Percentiles rank a stretch among this genome's conserved stretches.
Evolutionary conservation across 2,113 vertebrate species (phyloP).

Genomic region (Atlantisia rogersi): DNA sequence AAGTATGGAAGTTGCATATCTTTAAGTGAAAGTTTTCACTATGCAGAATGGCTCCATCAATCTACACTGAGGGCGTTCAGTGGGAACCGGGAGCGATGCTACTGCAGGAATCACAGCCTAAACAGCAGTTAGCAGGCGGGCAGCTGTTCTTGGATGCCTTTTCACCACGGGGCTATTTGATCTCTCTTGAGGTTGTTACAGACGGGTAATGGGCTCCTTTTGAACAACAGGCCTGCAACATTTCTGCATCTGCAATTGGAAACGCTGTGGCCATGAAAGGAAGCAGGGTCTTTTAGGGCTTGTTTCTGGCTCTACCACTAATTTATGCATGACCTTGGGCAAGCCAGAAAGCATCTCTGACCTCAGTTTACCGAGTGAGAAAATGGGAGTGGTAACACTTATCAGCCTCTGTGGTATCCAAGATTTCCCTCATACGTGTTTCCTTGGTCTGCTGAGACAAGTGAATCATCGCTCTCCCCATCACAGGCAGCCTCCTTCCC

Average conservation of each 20-base stretch:
- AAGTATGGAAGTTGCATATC: not conserved
- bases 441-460: conserved; percentile 13
- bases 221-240: not conserved
- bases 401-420: not conserved
- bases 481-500: not conserved
- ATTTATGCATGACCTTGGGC: conserved; percentile 46
- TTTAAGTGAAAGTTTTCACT: conserved; percentile 27
- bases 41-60: not conserved
- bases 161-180: conserved; percentile 22
- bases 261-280: not conserved
- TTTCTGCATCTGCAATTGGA: conserved; percentile 38
- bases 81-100: not conserved
- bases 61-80: conserved; percentile 3
- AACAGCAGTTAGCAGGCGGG: not conserved
- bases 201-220: not conserved
- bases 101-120: not conserved
- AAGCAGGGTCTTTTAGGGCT: conserved; percentile 2
- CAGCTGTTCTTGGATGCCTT: conserved; percentile 32
- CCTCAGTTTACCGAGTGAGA: conserved; percentile 44
- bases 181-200: not conserved
- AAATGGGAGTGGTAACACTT: conserved; percentile 30
- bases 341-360: conserved; percentile 37
- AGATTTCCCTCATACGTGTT: not conserved
- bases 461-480: not conserved
- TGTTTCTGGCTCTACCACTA: conserved; percentile 40